Base-by-base conservation (phyloP, 1,140 invertebrate species). In the Himalopsyche phryganea region DNA sequence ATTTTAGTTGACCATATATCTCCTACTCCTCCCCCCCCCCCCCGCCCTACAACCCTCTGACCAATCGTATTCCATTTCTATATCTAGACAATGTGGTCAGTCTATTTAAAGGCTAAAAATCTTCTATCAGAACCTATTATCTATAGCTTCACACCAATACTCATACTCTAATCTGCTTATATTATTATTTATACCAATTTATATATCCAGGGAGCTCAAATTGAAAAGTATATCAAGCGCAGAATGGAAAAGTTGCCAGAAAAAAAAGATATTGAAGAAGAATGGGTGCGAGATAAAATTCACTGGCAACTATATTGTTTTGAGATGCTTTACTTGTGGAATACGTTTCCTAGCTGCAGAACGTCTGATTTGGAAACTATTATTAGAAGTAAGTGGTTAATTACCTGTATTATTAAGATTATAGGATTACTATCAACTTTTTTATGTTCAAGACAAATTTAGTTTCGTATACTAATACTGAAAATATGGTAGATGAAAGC, bases 311-410 rank as follows among this genome's bases (percentile, higher is more conserved):
- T 89, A 32, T 73, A 87, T 10, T 76, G 83, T 23, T 83, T 85
- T 66, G 87, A 89, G 69, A 73, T 88, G 62, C 71, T 89, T 3
- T 89, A 87, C 61, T 70, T 89, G 18, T 89, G 87, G 87, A 87
- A 88, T 66, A 81, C 85, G 2, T 70, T 89, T 60, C 80, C 85
- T 1, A 84, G 83, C 15, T 86, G 85, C 68, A 79, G 71, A 2
- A 36, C 50, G 0, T 71, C 78, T 20, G 73, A 80, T 46, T 64
- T 85, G 2, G 59, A 68, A 6, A 63, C 40, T 11, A 81, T 85
- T 62, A 65, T 81, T 41, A 52, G 63, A 61, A 79, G 81, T 82
- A 51, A 4, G 42, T 40, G 6, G 33, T n/a, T n/a, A 35, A 35
- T 35, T 35, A 35, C 6, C n/a, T 35, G 6, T 35, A 35, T 6